A percentile compares a stretch with the other conserved stretches of the same genome.
Evolutionary conservation across 1,140 invertebrate genomes (phyloP).

Genomic region (Panulirus ornatus): DNA sequence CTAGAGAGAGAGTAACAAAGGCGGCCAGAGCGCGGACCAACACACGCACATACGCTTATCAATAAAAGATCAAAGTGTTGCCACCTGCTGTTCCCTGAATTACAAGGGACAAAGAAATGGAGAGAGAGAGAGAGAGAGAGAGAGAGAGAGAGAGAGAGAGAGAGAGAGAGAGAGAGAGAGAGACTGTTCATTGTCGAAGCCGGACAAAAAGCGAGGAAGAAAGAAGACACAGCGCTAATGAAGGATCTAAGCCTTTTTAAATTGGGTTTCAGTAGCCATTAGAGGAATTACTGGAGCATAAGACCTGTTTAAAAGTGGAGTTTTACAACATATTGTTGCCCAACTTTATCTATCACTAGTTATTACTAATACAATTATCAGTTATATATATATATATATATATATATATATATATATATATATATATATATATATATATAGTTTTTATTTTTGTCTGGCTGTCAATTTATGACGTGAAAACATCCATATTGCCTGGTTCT

Average conservation of each 20-base stretch:
- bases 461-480: no score
- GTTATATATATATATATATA: neutral
- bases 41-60: constrained; percentile 7
- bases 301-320: neutral
- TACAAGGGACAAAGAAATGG: neutral
- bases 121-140: neutral
- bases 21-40: neutral
- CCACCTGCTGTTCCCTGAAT: constrained; percentile 20
- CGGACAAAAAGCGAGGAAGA: neutral
- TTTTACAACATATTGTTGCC: no score
- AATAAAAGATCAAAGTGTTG: constrained; percentile 4
- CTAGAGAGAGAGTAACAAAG: neutral
- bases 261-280: constrained; percentile 19
- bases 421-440: no score
- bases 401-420: no score
- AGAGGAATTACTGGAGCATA: neutral
- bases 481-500: no score
- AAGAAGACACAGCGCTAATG: constrained; percentile 24
- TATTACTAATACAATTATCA: no score
- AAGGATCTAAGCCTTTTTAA: constrained; percentile 11
- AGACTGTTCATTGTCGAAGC: neutral
- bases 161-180: neutral
- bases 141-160: neutral
- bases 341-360: no score
- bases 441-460: no score